Base-by-base conservation (phyloP, 2,113 vertebrate genomes). In the Lophura nycthemera region DNA sequence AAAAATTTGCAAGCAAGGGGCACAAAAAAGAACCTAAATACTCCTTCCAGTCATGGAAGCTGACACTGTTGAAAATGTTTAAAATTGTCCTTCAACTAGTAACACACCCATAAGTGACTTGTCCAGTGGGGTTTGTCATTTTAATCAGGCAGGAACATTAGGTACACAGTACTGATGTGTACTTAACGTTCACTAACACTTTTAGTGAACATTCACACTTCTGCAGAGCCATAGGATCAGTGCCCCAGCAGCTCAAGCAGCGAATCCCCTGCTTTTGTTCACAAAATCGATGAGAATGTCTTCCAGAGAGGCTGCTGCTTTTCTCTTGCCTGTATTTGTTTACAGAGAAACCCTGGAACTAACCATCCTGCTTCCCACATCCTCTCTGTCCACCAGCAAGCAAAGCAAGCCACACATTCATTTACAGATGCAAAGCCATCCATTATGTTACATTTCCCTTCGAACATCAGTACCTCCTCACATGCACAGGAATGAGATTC, bases 1-100 rank as follows among this genome's bases (percentile, higher is more conserved):
- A 7, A 7, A 22, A 32, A 32, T 11, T 30, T 14, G 3, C 25
- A 70, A 57, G 25, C 1, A 0, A 2, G 11, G 2, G 4, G 8
- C 17, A 66, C 13, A 42, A 56, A 5, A 83, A 79, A 57, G 3
- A 90, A 61, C 3, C 7, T 20, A 78, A 43, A 0, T 40, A 30
- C 1, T 73, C 15, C 50, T 42, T 40, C 13, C 7, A 43, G 14
- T 18, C 50, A n/a, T 10, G 54, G 29, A 24, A 64, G 20, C 11
- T 50, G 8, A 29, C 27, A 52, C 15, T 4, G 22, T 17, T 32
- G 30, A 3, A 54, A 40, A 3, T 3, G 5, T 1, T 20, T 78
- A 42, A 54, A 87, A 36, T 20, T 59, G 17, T 9, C 15, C 43
- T 88, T 82, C 48, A 18, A 56, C 17, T 59, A 30, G 1, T 1